Evolutionary conservation across 2,888 invertebrate species (phyloP).

Genomic region (Heliconius ismenius): DNA sequence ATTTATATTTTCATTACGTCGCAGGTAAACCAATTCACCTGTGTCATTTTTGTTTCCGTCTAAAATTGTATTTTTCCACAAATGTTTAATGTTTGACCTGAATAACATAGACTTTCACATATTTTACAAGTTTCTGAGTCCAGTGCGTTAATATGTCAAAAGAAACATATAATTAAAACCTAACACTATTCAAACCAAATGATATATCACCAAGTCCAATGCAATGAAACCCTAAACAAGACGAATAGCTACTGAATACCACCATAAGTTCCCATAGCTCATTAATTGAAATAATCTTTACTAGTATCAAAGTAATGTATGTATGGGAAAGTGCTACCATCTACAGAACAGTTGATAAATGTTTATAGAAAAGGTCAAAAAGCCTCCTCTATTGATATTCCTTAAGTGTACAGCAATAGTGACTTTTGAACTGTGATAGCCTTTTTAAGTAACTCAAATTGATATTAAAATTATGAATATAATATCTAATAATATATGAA

Average conservation of each 20-base stretch:
- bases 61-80: too few relatives aligned
- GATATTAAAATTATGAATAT: slow-evolving; percentile 3
- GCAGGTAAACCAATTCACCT: too few relatives aligned
- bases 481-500: neutral
- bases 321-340: slow-evolving; percentile 29
- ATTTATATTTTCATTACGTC: too few relatives aligned
- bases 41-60: too few relatives aligned
- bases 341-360: slow-evolving; percentile 25
- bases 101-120: too few relatives aligned
- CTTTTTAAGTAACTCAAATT: slow-evolving; percentile 11
- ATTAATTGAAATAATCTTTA: slow-evolving; percentile 32
- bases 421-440: slow-evolving; percentile 9
- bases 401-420: slow-evolving; percentile 20
- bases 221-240: slow-evolving; percentile 15
- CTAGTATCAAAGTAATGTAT: slow-evolving; percentile 8
- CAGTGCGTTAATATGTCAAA: neutral
- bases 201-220: slow-evolving; percentile 3
- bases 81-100: neutral
- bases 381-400: slow-evolving; percentile 17
- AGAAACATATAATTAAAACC: neutral
- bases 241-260: slow-evolving; percentile 30
- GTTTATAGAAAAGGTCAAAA: slow-evolving; percentile 26
- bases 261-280: slow-evolving; percentile 29
- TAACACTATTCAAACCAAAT: neutral
- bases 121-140: neutral